These are phyloP conservation scores for Manacus vitellinus DNA, from an alignment of 2,113 vertebrate species.

Conservation along the genomic window DNA sequence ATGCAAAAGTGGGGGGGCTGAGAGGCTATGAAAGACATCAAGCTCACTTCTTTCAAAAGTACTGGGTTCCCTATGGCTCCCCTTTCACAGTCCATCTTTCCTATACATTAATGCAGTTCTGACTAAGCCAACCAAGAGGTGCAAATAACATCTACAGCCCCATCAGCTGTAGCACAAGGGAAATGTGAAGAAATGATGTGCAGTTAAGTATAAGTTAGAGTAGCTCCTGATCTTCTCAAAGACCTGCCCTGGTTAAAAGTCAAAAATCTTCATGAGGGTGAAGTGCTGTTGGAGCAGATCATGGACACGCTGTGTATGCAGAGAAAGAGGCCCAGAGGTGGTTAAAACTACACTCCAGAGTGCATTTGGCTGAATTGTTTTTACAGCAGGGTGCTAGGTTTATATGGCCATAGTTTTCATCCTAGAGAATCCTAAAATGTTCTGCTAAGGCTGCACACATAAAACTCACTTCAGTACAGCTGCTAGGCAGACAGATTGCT, in stretches of 20 bases:
- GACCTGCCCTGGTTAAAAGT: neutral
- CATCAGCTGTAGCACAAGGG: neutral
- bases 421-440: slow-evolving; percentile 32
- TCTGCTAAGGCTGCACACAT: slow-evolving; percentile 44
- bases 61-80: neutral
- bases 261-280: neutral
- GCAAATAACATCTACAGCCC: neutral
- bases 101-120: neutral
- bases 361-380: neutral
- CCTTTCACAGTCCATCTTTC: neutral
- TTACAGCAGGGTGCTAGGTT: slow-evolving; percentile 13
- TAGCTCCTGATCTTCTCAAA: neutral
- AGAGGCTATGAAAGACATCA: neutral
- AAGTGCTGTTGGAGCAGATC: neutral
- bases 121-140: neutral
- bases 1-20: neutral
- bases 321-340: neutral
- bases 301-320: neutral
- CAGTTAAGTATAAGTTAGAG: neutral
- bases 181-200: neutral
- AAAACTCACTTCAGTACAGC: slow-evolving; percentile 34
- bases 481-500: slow-evolving; percentile 18
- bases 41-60: neutral
- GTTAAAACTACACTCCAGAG: neutral
- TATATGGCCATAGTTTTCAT: slow-evolving; percentile 32